Evolutionary conservation across 2,888 invertebrate genomes (phyloP).

Genomic region (Pilophorus perplexus): DNA sequence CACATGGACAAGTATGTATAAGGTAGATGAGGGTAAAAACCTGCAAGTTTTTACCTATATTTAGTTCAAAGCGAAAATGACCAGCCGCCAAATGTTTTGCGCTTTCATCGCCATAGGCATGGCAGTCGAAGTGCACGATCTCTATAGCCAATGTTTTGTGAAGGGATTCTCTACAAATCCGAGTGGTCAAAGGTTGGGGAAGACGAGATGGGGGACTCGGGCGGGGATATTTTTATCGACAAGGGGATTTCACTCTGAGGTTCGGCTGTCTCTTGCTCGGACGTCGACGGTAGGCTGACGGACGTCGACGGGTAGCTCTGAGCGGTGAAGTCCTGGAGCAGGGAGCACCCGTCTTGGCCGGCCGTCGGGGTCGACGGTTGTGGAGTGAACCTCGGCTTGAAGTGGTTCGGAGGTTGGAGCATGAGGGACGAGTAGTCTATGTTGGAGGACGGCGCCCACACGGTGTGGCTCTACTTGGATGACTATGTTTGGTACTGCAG

Average conservation of each 20-base stretch:
- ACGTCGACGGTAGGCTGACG: conserved; percentile 28
- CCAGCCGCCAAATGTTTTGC: no score
- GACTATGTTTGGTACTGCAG: conserved; percentile 92
- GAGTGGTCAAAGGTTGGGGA: conserved; percentile 26
- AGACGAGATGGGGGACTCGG: conserved; percentile 31
- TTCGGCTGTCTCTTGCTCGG: conserved; percentile 15
- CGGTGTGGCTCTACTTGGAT: conserved; percentile 39
- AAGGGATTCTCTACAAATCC: conserved; percentile 5
- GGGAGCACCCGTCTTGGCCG: conserved; percentile 11
- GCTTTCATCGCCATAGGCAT: no score
- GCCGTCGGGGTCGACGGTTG: not conserved
- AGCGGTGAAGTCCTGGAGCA: conserved; percentile 6
- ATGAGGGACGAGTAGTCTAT: conserved; percentile 36
- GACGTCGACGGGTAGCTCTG: conserved; percentile 26
- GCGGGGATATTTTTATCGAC: conserved; percentile 33
- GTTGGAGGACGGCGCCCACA: conserved; percentile 38
- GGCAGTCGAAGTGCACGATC: no score
- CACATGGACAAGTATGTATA: no score
- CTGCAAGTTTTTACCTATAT: no score
- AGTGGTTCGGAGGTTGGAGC: conserved; percentile 31
- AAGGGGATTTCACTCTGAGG: conserved; percentile 10
- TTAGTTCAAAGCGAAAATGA: no score
- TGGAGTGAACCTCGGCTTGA: conserved; percentile 26
- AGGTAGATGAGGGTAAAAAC: no score
- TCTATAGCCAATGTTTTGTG: not conserved